These are phyloP conservation scores for Pyrrhura leucotis DNA, from an alignment of 2,797 vertebrate genomes.

Conservation along the genomic window DNA sequence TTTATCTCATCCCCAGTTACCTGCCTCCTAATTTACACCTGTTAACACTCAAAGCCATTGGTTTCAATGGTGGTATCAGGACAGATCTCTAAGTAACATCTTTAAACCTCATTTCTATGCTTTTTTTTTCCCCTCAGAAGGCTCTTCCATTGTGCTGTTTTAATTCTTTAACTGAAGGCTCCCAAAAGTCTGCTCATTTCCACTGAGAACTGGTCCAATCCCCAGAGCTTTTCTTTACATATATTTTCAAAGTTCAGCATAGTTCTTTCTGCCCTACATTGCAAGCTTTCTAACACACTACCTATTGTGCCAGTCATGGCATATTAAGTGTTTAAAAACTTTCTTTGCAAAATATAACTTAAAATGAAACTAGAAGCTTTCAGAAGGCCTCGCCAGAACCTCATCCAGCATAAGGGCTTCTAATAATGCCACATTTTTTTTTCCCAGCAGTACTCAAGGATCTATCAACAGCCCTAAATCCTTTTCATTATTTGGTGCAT, in stretches of 20 bases:
- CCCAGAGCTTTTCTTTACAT: conserved; percentile 44
- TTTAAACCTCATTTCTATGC: conserved; percentile 14
- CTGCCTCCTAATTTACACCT: conserved; percentile 43
- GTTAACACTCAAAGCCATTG: background rate
- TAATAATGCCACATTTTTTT: background rate
- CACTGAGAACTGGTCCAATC: background rate
- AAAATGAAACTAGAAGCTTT: background rate
- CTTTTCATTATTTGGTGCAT: background rate
- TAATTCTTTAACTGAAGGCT: background rate
- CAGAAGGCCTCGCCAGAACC: background rate
- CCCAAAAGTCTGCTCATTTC: conserved; percentile 40
- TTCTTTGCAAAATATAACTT: conserved; percentile 7
- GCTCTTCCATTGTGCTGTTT: conserved; percentile 11
- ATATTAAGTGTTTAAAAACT: conserved; percentile 36
- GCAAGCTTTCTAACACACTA: background rate
- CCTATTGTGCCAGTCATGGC: conserved; percentile 7
- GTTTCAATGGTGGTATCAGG: background rate
- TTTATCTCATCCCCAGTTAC: conserved; percentile 14
- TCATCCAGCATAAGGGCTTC: background rate
- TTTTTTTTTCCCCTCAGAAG: background rate
- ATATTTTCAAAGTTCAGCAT: conserved; percentile 44
- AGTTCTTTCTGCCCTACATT: conserved; percentile 42
- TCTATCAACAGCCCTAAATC: background rate
- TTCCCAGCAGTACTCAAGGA: background rate
- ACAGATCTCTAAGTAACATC: conserved; percentile 11